Evolutionary conservation across 2,797 vertebrate genomes (phyloP).

Genomic region (Staurois parvus): DNA sequence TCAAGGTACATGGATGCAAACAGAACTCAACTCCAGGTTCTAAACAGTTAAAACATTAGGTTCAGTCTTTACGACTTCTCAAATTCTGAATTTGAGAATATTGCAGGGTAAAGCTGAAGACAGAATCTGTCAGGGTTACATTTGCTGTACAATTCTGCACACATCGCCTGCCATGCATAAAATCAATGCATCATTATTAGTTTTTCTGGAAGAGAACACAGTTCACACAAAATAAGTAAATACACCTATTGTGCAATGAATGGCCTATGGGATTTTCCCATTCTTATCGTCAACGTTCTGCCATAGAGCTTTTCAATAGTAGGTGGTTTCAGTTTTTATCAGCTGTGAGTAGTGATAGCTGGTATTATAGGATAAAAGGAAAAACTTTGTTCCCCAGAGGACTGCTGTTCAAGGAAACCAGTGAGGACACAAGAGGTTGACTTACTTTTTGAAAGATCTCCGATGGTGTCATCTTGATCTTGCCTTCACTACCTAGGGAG

Average conservation of each 20-base stretch:
- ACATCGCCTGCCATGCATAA: constrained; percentile 5
- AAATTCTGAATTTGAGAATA: not conserved
- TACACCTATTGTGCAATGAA: not conserved
- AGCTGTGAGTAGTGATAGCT: not conserved
- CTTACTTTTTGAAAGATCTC: not conserved
- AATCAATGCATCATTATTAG: constrained; percentile 44
- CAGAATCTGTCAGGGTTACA: constrained; percentile 14
- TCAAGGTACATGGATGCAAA: not conserved
- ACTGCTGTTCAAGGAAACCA: not conserved
- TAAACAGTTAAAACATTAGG: constrained; percentile 14
- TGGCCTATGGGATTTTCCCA: not conserved
- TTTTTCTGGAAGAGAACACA: constrained; percentile 15
- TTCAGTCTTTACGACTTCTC: not conserved
- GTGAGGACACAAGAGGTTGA: not conserved
- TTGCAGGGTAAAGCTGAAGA: not conserved
- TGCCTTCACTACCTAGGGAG: no score
- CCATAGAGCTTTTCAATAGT: constrained; percentile 1
- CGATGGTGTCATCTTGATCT: not conserved
- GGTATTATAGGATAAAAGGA: not conserved
- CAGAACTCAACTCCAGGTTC: not conserved
- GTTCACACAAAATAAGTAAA: constrained; percentile 13
- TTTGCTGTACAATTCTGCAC: constrained; percentile 22
- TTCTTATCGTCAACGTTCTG: not conserved
- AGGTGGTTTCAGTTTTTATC: not conserved
- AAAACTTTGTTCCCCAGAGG: not conserved